phyloP scores from a whole-genome alignment of 2,888 invertebrate genomes.

The Aphrophora alni region DNA sequence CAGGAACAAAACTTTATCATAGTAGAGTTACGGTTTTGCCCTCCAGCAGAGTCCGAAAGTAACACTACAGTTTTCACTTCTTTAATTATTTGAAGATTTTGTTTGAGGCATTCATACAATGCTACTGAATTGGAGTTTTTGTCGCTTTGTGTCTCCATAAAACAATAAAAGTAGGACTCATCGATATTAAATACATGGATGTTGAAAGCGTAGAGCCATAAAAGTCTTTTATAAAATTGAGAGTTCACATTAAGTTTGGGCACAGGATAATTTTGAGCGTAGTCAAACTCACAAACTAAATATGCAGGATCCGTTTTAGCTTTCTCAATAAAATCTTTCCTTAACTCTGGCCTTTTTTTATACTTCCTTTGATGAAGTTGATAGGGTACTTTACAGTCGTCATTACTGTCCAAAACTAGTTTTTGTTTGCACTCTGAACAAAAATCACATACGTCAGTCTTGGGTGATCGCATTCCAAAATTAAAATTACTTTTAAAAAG shows the following conservation, averaged over 20 bases:
- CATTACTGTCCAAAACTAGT: not conserved
- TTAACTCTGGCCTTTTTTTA: not conserved
- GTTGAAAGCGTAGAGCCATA: conserved; percentile 31
- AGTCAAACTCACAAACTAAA: conserved; percentile 32
- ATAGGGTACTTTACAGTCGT: not conserved
- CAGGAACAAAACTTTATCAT: too few relatives aligned
- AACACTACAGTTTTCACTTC: too few relatives aligned
- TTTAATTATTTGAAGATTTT: too few relatives aligned
- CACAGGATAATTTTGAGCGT: conserved; percentile 32
- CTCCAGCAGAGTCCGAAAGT: too few relatives aligned
- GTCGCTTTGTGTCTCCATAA: too few relatives aligned
- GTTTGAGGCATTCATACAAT: too few relatives aligned
- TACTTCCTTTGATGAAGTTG: not conserved
- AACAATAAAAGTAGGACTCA: too few relatives aligned
- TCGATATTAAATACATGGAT: conserved; percentile 21
- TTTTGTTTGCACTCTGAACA: conserved; percentile 15
- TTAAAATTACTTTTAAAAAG: not conserved
- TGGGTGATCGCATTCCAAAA: not conserved
- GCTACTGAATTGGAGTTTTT: too few relatives aligned
- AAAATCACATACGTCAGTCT: conserved; percentile 18
- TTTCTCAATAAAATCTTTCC: conserved; percentile 11
- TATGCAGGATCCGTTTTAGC: conserved; percentile 19
- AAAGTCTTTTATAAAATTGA: conserved; percentile 30
- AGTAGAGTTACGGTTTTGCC: too few relatives aligned
- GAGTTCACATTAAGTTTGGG: conserved; percentile 20